A percentile compares a stretch with the other conserved stretches of the same genome.
Conservation (phyloP, 2,888 invertebrate genomes). For the Alsophila aescularia region DNA sequence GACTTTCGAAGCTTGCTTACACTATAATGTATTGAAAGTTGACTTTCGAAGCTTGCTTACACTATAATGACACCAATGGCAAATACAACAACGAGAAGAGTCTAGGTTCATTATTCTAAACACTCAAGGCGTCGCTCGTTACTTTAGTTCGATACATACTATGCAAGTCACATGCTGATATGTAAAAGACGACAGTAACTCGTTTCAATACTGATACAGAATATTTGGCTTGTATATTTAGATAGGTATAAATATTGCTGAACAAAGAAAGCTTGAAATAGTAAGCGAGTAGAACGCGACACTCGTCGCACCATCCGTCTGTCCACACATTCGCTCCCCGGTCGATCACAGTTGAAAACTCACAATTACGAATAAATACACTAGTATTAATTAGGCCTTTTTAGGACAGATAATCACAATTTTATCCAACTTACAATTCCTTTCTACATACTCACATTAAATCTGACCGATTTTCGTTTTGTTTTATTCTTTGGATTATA, state of each 20-base stretch:
- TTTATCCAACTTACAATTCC: conserved; percentile 68
- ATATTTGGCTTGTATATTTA: conserved; percentile 61
- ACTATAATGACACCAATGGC: conserved; percentile 66
- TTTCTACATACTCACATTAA: conserved; percentile 45
- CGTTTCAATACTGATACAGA: conserved; percentile 75
- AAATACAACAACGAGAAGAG: conserved; percentile 69
- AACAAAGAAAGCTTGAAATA: conserved; percentile 64
- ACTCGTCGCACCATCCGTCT: conserved; percentile 41
- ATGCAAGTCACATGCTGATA: conserved; percentile 82
- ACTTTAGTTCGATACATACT: conserved; percentile 64
- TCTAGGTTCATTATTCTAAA: conserved; percentile 61
- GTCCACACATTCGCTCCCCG: conserved; percentile 55
- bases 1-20: conserved; percentile 67
- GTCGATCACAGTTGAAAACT: conserved; percentile 75
- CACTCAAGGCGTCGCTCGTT: conserved; percentile 66
- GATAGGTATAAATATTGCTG: conserved; percentile 46
- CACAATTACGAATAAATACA: conserved; percentile 76
- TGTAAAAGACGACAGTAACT: conserved; percentile 78
- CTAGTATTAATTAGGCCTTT: conserved; percentile 83
- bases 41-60: conserved; percentile 67
- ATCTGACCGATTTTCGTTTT: conserved; percentile 50
- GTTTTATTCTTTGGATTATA: conserved; percentile 72
- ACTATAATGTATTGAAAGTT: conserved; percentile 62
- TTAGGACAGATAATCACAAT: conserved; percentile 83
- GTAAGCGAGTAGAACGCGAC: conserved; percentile 56